Conservation (phyloP, 2,797 vertebrate genomes). For the Pyrocephalus nanus region DNA sequence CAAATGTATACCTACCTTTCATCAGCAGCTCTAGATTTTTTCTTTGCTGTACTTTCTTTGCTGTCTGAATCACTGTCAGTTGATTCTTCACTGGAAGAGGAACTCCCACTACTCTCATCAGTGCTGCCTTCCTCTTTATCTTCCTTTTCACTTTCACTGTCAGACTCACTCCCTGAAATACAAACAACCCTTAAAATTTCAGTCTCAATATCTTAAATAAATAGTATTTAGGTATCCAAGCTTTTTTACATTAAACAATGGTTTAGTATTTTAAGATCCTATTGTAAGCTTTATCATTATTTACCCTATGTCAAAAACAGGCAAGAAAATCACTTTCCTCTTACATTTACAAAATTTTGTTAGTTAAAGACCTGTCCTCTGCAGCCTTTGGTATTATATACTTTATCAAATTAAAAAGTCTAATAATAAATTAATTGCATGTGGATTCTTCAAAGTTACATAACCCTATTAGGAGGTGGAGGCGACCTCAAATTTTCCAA, state of each 20-base stretch:
- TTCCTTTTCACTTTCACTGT: constrained; percentile 78
- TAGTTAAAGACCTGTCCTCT: neutral
- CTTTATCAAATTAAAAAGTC: neutral
- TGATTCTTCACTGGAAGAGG: constrained; percentile 79
- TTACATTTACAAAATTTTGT: neutral
- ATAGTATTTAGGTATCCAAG: neutral
- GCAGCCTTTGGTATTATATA: neutral
- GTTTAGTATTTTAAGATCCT: neutral
- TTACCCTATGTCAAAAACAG: neutral
- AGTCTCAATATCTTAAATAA: neutral
- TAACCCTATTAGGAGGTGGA: neutral
- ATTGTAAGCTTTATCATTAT: neutral
- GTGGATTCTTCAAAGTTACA: neutral
- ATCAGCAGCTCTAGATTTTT: constrained; percentile 29
- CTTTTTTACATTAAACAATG: neutral
- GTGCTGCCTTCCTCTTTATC: constrained; percentile 75
- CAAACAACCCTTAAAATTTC: neutral
- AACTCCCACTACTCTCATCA: constrained; percentile 69
- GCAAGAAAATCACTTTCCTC: neutral
- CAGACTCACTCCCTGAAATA: constrained; percentile 74
- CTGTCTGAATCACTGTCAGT: constrained; percentile 76
- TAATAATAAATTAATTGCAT: neutral
- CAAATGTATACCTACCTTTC: constrained; percentile 75
- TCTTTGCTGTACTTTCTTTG: constrained; percentile 73
- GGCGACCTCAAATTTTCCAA: constrained; percentile 30